Evolutionary conservation across 2,797 vertebrate genomes (phyloP).

Genomic region (Decapterus maruadsi): DNA sequence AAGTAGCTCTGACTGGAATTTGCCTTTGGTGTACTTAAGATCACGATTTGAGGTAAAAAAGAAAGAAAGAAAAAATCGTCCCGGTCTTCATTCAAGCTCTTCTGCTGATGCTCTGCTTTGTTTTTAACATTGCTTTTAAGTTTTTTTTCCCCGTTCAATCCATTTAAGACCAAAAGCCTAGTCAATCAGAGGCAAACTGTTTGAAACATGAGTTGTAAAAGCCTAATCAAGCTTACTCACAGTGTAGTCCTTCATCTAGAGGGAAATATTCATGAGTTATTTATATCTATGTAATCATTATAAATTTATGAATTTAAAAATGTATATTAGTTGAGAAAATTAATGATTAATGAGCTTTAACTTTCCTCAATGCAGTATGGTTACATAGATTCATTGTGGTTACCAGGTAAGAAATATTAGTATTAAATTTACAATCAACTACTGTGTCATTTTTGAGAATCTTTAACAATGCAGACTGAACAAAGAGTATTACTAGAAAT

Average conservation of each 20-base stretch:
- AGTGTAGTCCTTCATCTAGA: conserved; percentile 18
- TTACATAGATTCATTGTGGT: conserved; percentile 46
- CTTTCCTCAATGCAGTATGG: conserved; percentile 57
- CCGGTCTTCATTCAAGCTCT: conserved; percentile 25
- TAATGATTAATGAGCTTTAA: conserved; percentile 67
- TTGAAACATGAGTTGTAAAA: conserved; percentile 26
- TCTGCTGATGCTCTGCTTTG: conserved; percentile 29
- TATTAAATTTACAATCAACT: conserved; percentile 56
- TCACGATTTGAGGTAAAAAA: conserved; percentile 11
- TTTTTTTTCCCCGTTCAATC: conserved; percentile 1
- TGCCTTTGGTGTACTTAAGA: conserved; percentile 36
- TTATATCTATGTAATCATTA: conserved; percentile 57
- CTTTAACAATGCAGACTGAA: conserved; percentile 30
- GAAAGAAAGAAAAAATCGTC: background rate
- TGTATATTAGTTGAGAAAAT: conserved; percentile 68
- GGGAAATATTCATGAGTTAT: conserved; percentile 36
- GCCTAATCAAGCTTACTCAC: conserved; percentile 10
- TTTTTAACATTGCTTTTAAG: conserved; percentile 21
- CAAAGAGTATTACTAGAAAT: conserved; percentile 47
- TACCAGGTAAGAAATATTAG: conserved; percentile 56
- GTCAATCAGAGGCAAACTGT: conserved; percentile 31
- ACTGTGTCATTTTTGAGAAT: conserved; percentile 37
- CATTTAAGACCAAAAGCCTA: conserved; percentile 40
- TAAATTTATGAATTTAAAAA: conserved; percentile 50
- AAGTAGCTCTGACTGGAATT: conserved; percentile 31